Base-by-base conservation (phyloP, 2,113 vertebrate genomes). In the Pica pica region DNA sequence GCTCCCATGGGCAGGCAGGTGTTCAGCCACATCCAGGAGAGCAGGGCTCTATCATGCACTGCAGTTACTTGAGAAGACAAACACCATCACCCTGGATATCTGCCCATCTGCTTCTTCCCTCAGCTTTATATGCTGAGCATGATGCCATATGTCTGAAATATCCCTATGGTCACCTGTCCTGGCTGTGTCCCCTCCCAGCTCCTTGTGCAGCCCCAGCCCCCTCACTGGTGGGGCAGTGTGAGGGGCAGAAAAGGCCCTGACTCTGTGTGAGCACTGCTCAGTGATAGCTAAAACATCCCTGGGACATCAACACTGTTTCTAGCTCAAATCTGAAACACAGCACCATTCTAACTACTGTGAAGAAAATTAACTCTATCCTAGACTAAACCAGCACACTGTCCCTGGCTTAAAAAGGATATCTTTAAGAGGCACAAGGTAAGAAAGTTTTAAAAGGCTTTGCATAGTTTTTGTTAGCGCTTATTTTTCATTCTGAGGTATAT, bases 191-290 rank as follows among this genome's bases (percentile, higher is more conserved):
- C 24, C 12, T 73, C 52, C 17, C 28, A 39, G 5, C 44, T 39
- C 30, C 27, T 30, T 74, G 44, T 60, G 27, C 52, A 52, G 2
- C 19, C 12, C 19, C 68, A 52, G 33, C 9, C 11, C 19, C 33
- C 67, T 42, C 1, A 0, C 24, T 47, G 74, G 10, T 60, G 67
- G 12, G 44, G 5, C 0, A 1, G 14, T 46, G 46, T 53, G 26
- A 67, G 31, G 15, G 27, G 18, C 7, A 37, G 30, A 35, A 47
- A 47, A 52, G 3, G 6, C n/a, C 67, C 8, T 47, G 60, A 20
- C 5, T 4, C n/a, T 37, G 12, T 74, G 53, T 47, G 21, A 42
- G 75, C 46, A 3, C 46, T 33, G 68, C 60, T 80, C 53, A 85
- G 46, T 30, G 2, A 35, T 7, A 35, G 49, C 46, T 53, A 13